Percentiles rank a stretch among this genome's conserved stretches.
These are phyloP conservation scores for Elgaria multicarinata DNA, from an alignment of 2,113 vertebrate species.

Conservation along the genomic window DNA sequence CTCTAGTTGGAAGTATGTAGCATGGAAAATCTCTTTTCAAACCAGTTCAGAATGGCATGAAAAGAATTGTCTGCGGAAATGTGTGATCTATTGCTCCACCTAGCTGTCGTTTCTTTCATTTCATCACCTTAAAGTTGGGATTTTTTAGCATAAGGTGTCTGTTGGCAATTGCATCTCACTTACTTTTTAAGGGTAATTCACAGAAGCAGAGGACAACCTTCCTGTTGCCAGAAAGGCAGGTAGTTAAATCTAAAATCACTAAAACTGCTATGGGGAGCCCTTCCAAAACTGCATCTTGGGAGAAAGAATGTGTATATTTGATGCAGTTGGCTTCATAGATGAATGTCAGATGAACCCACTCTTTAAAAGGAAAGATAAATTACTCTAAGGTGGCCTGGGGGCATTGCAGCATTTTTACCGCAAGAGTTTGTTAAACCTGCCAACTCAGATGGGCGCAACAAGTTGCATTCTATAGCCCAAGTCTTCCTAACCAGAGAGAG, in stretches of 20 bases:
- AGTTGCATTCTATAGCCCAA: slow-evolving; percentile 71
- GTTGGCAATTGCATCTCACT: neutral
- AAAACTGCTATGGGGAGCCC: slow-evolving; percentile 48
- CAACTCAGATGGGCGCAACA: slow-evolving; percentile 72
- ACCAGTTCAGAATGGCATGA: neutral
- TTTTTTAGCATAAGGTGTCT: neutral
- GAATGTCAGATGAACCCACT: slow-evolving; percentile 8
- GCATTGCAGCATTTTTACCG: slow-evolving; percentile 70
- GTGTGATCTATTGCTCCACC: slow-evolving; percentile 32
- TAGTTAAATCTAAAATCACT: neutral
- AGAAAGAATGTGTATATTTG: slow-evolving; percentile 57
- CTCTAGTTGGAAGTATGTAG: neutral
- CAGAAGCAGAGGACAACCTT: neutral
- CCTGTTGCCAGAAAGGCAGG: neutral
- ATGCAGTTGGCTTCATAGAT: slow-evolving; percentile 44
- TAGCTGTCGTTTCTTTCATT: slow-evolving; percentile 15
- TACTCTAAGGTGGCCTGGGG: slow-evolving; percentile 59
- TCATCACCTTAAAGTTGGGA: neutral
- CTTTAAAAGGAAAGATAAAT: slow-evolving; percentile 34
- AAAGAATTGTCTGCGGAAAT: neutral
- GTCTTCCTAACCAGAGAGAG: slow-evolving; percentile 69
- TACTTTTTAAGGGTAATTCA: slow-evolving; percentile 29
- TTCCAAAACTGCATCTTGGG: slow-evolving; percentile 59
- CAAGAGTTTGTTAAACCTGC: slow-evolving; percentile 76
- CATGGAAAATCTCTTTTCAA: slow-evolving; percentile 11